Conservation (phyloP, 2,113 vertebrate genomes). For the Coturnix japonica region DNA sequence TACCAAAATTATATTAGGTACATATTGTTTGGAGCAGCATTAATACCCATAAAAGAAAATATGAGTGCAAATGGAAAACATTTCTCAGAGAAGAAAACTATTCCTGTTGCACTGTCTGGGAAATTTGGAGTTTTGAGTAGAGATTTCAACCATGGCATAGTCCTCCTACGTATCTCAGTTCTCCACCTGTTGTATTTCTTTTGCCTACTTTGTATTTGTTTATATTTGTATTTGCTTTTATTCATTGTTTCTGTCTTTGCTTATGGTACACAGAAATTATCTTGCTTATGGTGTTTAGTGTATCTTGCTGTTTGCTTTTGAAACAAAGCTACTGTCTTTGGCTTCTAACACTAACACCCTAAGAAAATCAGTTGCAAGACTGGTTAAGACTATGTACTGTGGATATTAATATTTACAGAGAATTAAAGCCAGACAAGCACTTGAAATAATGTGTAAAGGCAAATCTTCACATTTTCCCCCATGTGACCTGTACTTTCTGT, state of each 20-base stretch:
- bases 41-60: neutral
- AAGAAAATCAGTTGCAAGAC: neutral
- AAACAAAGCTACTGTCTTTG: rapidly evolving
- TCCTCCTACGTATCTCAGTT: neutral
- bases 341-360: neutral
- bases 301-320: neutral
- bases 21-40: neutral
- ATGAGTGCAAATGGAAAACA: rapidly evolving
- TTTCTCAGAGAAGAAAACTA: neutral
- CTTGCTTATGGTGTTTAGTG: neutral
- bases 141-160: neutral
- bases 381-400: neutral
- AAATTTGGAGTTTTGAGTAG: neutral
- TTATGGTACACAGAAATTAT: neutral
- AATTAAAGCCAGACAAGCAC: neutral
- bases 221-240: neutral
- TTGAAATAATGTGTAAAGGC: neutral
- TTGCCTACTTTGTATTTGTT: neutral
- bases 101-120: neutral
- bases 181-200: neutral
- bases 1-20: neutral
- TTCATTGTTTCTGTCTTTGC: neutral
- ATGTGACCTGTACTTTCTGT: neutral
- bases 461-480: neutral
- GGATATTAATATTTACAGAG: neutral